These are phyloP conservation scores for Phyllotreta striolata DNA, from an alignment of 2,888 invertebrate species.

Conservation along the genomic window DNA sequence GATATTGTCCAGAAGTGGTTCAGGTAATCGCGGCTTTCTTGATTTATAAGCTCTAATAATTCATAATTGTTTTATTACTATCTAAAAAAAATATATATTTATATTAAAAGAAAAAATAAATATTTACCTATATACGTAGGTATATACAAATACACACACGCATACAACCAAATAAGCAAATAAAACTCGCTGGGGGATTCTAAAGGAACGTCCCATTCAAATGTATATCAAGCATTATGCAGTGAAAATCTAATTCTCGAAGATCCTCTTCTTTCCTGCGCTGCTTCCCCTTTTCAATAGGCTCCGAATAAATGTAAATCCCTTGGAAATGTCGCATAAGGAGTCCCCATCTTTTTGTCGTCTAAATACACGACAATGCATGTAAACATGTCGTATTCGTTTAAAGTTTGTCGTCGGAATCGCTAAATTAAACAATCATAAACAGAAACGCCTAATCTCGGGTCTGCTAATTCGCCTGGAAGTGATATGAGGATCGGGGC, in stretches of 20 bases:
- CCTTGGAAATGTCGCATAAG: slow-evolving; percentile 49
- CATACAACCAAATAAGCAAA: slow-evolving; percentile 40
- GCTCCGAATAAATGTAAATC: slow-evolving; percentile 38
- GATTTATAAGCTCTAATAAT: not conserved
- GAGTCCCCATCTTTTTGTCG: slow-evolving; percentile 49
- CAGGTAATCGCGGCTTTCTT: not conserved
- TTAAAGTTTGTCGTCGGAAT: slow-evolving; percentile 44
- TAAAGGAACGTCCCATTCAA: slow-evolving; percentile 39
- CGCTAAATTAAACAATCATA: slow-evolving; percentile 58
- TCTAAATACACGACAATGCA: slow-evolving; percentile 52
- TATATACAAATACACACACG: slow-evolving; percentile 32
- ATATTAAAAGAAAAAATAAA: slow-evolving; percentile 21
- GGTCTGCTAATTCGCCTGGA: slow-evolving; percentile 45
- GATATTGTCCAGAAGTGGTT: slow-evolving; percentile 10
- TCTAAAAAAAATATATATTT: too few relatives aligned
- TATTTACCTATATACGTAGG: slow-evolving; percentile 37
- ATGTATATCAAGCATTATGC: slow-evolving; percentile 43
- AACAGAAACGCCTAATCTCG: slow-evolving; percentile 50
- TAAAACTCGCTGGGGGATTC: slow-evolving; percentile 37
- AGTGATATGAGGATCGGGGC: slow-evolving; percentile 44
- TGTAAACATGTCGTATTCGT: slow-evolving; percentile 50
- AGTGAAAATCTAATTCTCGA: slow-evolving; percentile 46
- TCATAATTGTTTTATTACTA: too few relatives aligned
- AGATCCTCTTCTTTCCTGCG: slow-evolving; percentile 20
- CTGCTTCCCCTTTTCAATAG: slow-evolving; percentile 24